Evolutionary conservation across 2,797 vertebrate species (phyloP).

Genomic region (Poecilia wingei): DNA sequence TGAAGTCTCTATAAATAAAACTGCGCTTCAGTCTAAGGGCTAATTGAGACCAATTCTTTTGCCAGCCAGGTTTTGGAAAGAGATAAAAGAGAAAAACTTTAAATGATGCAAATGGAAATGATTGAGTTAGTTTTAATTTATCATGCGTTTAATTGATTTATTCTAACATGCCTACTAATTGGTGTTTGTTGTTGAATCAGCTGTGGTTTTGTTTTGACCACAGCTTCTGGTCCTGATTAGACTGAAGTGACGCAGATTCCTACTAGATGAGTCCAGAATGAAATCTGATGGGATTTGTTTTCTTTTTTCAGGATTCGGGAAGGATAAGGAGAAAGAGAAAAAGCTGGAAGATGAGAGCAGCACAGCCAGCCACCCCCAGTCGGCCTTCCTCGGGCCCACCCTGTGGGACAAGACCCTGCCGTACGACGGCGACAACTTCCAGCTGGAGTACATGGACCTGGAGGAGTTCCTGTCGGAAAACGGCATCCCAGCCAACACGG

Average conservation of each 20-base stretch:
- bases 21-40: too few relatives aligned
- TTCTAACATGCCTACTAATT: too few relatives aligned
- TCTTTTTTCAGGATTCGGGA: slow-evolving; percentile 82
- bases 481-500: slow-evolving; percentile 92
- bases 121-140: too few relatives aligned
- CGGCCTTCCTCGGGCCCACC: slow-evolving; percentile 95
- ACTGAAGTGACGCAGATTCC: neutral
- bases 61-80: too few relatives aligned
- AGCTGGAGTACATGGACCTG: slow-evolving; percentile 99
- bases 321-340: slow-evolving; percentile 92
- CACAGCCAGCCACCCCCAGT: slow-evolving; percentile 85
- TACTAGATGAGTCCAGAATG: neutral
- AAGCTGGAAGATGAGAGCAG: slow-evolving; percentile 92
- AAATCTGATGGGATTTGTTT: slow-evolving; percentile 12
- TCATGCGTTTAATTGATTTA: too few relatives aligned
- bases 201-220: neutral
- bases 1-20: too few relatives aligned
- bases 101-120: too few relatives aligned
- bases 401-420: slow-evolving; percentile 99
- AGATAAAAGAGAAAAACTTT: too few relatives aligned
- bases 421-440: slow-evolving; percentile 95
- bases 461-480: slow-evolving; percentile 98
- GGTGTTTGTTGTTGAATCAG: neutral
- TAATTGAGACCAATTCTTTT: too few relatives aligned
- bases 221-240: neutral